Conservation (phyloP, 2,888 invertebrate species). For the Achlya flavicornis region DNA sequence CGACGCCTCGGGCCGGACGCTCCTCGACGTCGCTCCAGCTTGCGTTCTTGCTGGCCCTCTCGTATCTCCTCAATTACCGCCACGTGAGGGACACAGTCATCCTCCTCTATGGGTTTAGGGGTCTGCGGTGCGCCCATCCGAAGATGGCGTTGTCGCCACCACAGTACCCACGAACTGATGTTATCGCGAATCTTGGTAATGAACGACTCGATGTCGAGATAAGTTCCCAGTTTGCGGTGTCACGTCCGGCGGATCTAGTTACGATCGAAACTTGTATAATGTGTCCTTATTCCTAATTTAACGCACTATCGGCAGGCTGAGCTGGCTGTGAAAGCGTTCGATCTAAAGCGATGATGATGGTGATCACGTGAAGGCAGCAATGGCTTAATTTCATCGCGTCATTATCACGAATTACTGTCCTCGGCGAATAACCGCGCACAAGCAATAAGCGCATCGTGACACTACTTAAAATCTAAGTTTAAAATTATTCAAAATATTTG, state of each 20-base stretch:
- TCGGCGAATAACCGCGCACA: slow-evolving; percentile 47
- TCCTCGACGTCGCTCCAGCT: slow-evolving; percentile 66
- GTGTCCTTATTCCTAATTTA: slow-evolving; percentile 53
- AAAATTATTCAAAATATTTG: slow-evolving; percentile 45
- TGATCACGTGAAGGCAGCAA: slow-evolving; percentile 55
- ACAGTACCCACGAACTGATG: slow-evolving; percentile 79
- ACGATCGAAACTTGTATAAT: slow-evolving; percentile 35
- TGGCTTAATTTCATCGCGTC: slow-evolving; percentile 36
- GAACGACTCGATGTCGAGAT: slow-evolving; percentile 40
- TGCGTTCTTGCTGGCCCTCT: slow-evolving; percentile 58
- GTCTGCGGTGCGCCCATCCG: slow-evolving; percentile 82
- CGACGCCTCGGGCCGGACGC: slow-evolving; percentile 65
- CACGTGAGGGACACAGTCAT: slow-evolving; percentile 70
- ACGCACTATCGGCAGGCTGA: slow-evolving; percentile 58
- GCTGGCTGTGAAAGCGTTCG: slow-evolving; percentile 65
- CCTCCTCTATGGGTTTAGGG: slow-evolving; percentile 72
- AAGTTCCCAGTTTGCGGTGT: slow-evolving; percentile 33
- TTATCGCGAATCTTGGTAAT: slow-evolving; percentile 78
- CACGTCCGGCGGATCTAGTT: slow-evolving; percentile 43
- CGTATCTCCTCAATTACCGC: slow-evolving; percentile 62
- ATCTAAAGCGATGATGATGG: slow-evolving; percentile 59
- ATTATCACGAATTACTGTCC: slow-evolving; percentile 38
- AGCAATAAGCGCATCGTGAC: slow-evolving; percentile 62
- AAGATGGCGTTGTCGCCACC: slow-evolving; percentile 80
- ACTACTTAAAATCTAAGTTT: slow-evolving; percentile 55